Evolutionary conservation across 2,113 vertebrate species (phyloP), one percentile per base, ranked within the genome.

Genomic region (Dicrurus megarhynchus): DNA sequence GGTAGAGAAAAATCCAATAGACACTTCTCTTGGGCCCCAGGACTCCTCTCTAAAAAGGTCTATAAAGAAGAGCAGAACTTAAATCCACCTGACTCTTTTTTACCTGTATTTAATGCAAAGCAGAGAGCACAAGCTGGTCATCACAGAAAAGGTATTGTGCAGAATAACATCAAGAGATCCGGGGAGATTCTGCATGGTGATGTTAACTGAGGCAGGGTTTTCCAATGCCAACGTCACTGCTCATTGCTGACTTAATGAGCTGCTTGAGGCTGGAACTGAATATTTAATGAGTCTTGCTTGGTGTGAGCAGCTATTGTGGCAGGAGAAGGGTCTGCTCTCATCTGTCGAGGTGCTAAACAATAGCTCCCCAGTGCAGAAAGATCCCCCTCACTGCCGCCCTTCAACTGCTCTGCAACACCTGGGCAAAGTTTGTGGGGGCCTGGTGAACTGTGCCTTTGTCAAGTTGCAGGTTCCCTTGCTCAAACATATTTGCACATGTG

Each of bases 91-190:
- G 79, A 61, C 60, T 49, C 49, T 67, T 94, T 89, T 87, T 88
- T 99, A 99, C 98, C 98, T 99, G 98, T 98, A 99, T 97, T 98
- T 98, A 95, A 99, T 93, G 98, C 98, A 99, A 97, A 99, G 98
- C 93, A 99, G 97, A 85, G 98, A 99, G 97, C 98, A 99, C 93
- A 98, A 96, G 95, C 98, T 98, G 98, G 98, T 98, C 99, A 99
- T 99, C 98, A 97, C 92, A 97, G 97, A 97, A 97, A 97, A 97
- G 96, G 97, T 96, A 93, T 95, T 96, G 95, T 95, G 97, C 95
- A 97, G 97, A 92, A 93, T 93, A 97, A 94, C 97, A 97, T 97
- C 93, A 94, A 92, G 97, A 94, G 97, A 95, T 96, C 97, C 95
- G 7, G 85, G 92, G 93, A 97, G 98, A 96, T 92, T 97, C 97